These are phyloP conservation scores for Eolophus roseicapilla DNA, from an alignment of 2,113 vertebrate genomes.

Conservation along the genomic window DNA sequence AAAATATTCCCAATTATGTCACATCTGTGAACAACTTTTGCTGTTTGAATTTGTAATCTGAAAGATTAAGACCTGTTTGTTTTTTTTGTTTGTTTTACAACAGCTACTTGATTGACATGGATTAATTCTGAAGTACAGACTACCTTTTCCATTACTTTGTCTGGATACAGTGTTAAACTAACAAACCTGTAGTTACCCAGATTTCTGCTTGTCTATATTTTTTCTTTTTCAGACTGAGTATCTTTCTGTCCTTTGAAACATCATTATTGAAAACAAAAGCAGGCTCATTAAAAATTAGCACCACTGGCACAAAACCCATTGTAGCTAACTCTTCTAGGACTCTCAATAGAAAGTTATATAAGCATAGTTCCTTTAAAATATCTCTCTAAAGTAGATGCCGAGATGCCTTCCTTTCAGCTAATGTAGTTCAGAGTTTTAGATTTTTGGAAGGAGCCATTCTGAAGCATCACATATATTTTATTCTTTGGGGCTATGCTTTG, in stretches of 20 bases:
- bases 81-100: neutral
- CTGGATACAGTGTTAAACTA: neutral
- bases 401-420: neutral
- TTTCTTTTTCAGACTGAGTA: neutral
- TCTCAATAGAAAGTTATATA: neutral
- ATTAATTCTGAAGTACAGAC: neutral
- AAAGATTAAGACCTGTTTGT: neutral
- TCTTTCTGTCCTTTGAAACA: neutral
- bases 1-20: neutral
- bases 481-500: slow-evolving; percentile 12
- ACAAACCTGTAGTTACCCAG: neutral
- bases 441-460: neutral
- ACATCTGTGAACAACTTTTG: neutral
- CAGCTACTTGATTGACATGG: neutral
- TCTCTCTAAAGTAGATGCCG: neutral
- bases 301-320: neutral
- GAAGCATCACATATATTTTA: neutral
- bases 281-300: neutral
- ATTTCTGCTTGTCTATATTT: neutral
- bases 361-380: neutral
- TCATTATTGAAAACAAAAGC: neutral
- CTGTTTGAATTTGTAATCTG: neutral
- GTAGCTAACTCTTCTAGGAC: neutral
- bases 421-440: neutral
- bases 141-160: neutral